A percentile compares a stretch with the other conserved stretches of the same genome.
Evolutionary conservation across 2,113 vertebrate species (phyloP).

Genomic region (Psephotus haematonotus): DNA sequence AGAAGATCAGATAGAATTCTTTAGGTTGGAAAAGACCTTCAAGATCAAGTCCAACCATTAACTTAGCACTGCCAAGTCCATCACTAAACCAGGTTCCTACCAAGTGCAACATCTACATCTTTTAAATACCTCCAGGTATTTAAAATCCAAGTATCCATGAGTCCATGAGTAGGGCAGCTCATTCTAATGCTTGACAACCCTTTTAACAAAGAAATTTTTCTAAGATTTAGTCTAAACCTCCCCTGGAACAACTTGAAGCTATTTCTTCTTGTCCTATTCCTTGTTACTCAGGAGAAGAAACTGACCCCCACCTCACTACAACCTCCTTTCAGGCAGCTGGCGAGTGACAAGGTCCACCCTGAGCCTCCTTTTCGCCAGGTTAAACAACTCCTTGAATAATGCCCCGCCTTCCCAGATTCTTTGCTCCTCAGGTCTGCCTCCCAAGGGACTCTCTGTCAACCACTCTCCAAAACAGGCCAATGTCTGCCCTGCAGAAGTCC

Average conservation of each 20-base stretch:
- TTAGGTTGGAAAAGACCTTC: neutral
- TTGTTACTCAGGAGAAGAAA: neutral
- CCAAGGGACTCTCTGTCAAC: neutral
- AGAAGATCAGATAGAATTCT: neutral
- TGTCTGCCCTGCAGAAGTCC: neutral
- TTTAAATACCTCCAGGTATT: neutral
- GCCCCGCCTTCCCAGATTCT: neutral
- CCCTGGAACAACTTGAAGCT: neutral
- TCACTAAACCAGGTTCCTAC: neutral
- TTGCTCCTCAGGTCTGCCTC: neutral
- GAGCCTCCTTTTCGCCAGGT: neutral
- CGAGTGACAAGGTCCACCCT: neutral
- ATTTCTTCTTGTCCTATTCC: neutral
- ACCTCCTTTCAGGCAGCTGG: neutral
- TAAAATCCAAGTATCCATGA: neutral
- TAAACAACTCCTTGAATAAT: neutral
- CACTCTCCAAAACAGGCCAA: neutral
- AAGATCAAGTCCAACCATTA: neutral
- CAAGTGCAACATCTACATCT: neutral
- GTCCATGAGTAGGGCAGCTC: neutral
- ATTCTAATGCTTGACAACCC: neutral
- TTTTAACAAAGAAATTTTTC: neutral
- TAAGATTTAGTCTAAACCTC: neutral
- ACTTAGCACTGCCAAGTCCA: neutral
- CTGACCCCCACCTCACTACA: neutral